Conservation (phyloP, 2,113 vertebrate genomes). For the Propithecus coquereli region DNA sequence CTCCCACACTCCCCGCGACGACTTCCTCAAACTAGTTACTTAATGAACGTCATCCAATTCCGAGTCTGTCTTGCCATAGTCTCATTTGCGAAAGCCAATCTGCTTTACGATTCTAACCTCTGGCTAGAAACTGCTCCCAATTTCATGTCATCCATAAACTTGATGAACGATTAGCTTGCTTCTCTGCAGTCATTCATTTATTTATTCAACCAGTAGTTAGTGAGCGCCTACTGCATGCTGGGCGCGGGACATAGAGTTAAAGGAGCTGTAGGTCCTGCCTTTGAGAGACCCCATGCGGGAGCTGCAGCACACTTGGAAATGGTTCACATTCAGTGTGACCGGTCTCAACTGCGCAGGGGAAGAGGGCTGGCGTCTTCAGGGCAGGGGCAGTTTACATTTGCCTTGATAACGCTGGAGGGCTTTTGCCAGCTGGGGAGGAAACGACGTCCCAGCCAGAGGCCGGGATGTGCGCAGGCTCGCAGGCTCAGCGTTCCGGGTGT, state of each 20-base stretch:
- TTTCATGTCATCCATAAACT: constrained; percentile 72
- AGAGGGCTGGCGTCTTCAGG: neutral
- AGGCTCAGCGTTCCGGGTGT: neutral
- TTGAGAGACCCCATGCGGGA: neutral
- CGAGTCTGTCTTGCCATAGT: constrained; percentile 17
- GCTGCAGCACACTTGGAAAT: neutral
- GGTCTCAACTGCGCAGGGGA: neutral
- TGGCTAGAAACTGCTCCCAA: constrained; percentile 72
- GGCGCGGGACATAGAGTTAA: neutral
- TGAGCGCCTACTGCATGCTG: constrained; percentile 54
- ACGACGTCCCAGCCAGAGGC: neutral
- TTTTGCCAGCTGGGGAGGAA: neutral
- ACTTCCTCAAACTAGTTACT: constrained; percentile 66
- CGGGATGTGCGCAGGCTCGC: neutral
- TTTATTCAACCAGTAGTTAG: constrained; percentile 41
- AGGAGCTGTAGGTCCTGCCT: neutral
- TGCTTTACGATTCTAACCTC: constrained; percentile 73
- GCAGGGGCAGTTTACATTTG: neutral
- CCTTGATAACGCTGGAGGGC: neutral
- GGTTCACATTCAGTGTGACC: neutral
- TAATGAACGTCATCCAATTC: constrained; percentile 71
- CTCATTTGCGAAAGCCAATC: constrained; percentile 72
- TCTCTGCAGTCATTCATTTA: constrained; percentile 61
- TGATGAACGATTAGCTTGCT: constrained; percentile 62
- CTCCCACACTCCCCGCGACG: constrained; percentile 16